Base-by-base conservation (phyloP, 2,797 vertebrate genomes). In the Kryptolebias ocellatus region DNA sequence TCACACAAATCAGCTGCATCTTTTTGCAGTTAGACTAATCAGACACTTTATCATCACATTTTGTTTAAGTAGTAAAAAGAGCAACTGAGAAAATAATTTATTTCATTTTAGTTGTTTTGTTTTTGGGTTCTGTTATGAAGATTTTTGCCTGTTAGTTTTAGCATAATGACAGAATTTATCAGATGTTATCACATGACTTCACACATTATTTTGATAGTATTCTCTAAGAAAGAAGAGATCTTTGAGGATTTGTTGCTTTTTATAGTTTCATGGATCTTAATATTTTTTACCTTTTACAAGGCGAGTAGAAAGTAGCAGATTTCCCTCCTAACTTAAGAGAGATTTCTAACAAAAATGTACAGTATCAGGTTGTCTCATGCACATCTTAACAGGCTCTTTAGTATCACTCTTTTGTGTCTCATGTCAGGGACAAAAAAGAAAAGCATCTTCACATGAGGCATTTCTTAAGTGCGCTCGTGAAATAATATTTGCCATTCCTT, bases 391-490 rank as follows among this genome's bases (percentile, higher is more conserved):
- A 5, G 18, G 62, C 62, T 70, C 27, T 39, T 69, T 72, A 71
- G 47, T 60, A 27, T 70, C 44, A 18, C 16, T 47, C 28, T 49
- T 71, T n/a, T 11, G 44, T 39, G 29, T 59, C 14, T 63, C 29
- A 29, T 55, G 61, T 69, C 8, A 4, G 17, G 27, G 11, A 55
- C 16, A 51, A 68, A 53, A 42, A 14, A 31, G 6, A 55, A 64
- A 54, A 54, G 4, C 77, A 20, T 56, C 20, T 18, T 27, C 44
- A 59, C 53, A 72, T 75, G 53, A 77, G 73, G 31, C 52, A 79
- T 76, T 72, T 70, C 72, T 80, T 70, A 70, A 69, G 62, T 44
- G 44, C 39, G 11, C 27, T 65, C 24, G 18, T 78, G 76, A 63
- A 76, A 74, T 66, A 67, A 42, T 74, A 64, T 60, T 66, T 37